Conservation (phyloP, 1,140 invertebrate species). For the Chlorops oryzae region DNA sequence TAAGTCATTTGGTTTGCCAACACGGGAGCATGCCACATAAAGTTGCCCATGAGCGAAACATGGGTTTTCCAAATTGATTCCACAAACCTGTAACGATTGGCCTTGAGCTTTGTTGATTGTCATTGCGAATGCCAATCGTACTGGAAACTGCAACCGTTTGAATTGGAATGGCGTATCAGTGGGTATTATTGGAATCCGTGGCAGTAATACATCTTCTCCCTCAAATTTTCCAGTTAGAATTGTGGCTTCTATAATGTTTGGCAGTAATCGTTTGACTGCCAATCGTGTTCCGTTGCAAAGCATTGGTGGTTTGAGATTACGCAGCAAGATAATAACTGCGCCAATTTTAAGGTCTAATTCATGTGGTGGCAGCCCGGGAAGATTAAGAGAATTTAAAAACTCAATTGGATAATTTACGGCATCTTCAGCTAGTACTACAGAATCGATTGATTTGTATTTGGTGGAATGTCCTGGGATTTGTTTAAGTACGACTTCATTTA, state of each 20-base stretch:
- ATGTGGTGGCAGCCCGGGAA: constrained; percentile 43
- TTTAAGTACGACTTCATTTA: constrained; percentile 37
- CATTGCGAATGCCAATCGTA: constrained; percentile 50
- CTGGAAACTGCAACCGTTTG: constrained; percentile 48
- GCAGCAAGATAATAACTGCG: constrained; percentile 42
- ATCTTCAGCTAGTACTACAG: constrained; percentile 34
- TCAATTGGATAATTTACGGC: constrained; percentile 44
- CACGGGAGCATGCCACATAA: constrained; percentile 40
- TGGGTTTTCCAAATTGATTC: constrained; percentile 39
- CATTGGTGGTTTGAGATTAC: constrained; percentile 46
- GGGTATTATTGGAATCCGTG: constrained; percentile 37
- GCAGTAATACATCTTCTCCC: constrained; percentile 48
- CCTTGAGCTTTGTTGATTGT: constrained; percentile 54
- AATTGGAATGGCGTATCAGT: constrained; percentile 20
- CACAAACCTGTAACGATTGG: constrained; percentile 48
- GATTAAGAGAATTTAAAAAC: constrained; percentile 47
- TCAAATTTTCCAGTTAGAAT: constrained; percentile 44
- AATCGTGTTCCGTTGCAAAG: constrained; percentile 50
- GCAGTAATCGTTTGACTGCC: constrained; percentile 40
- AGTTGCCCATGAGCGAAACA: constrained; percentile 48
- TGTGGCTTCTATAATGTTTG: constrained; percentile 47
- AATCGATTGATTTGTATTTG: constrained; percentile 44
- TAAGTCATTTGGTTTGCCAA: constrained; percentile 21
- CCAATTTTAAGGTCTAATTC: constrained; percentile 46
- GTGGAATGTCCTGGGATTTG: constrained; percentile 26